These are phyloP conservation scores for Probaryconus sp. DNA, from an alignment of 1,140 invertebrate genomes.

Conservation along the genomic window DNA sequence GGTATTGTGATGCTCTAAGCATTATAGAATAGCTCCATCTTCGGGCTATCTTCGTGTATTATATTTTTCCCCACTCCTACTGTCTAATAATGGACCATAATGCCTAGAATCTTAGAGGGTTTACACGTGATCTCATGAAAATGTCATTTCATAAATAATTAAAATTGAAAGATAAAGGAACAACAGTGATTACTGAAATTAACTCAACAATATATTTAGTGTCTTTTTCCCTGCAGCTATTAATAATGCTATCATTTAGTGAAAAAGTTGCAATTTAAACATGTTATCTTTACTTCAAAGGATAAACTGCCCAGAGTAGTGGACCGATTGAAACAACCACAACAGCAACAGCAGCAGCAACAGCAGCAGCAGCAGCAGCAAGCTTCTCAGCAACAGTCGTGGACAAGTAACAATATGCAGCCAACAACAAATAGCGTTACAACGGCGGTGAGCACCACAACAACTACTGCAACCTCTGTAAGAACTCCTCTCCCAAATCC, in stretches of 20 bases:
- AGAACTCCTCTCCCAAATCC: slow-evolving; percentile 74
- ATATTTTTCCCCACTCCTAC: too few relatives aligned
- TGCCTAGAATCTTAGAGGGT: too few relatives aligned
- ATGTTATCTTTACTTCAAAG: slow-evolving; percentile 49
- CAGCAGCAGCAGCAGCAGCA: slow-evolving; percentile 74
- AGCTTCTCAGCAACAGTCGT: slow-evolving; percentile 71
- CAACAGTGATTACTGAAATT: too few relatives aligned
- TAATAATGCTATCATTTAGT: slow-evolving; percentile 15
- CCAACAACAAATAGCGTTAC: slow-evolving; percentile 68
- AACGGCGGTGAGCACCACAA: slow-evolving; percentile 70
- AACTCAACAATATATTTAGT: too few relatives aligned
- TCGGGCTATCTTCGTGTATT: too few relatives aligned
- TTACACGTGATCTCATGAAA: too few relatives aligned
- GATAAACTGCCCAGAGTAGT: slow-evolving; percentile 80
- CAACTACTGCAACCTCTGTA: slow-evolving; percentile 73
- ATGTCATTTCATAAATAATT: too few relatives aligned
- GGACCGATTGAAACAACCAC: slow-evolving; percentile 73
- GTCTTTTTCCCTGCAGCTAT: slow-evolving; percentile 1
- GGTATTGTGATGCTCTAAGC: too few relatives aligned
- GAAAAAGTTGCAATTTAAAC: slow-evolving; percentile 29
- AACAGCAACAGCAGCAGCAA: slow-evolving; percentile 74
- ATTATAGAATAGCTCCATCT: too few relatives aligned
- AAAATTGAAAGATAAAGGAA: too few relatives aligned
- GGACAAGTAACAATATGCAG: slow-evolving; percentile 74
- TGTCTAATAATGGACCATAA: too few relatives aligned